A percentile compares a stretch with the other conserved stretches of the same genome.
Evolutionary conservation across 1,140 invertebrate genomes (phyloP).

Genomic region (Ladona fulva): DNA sequence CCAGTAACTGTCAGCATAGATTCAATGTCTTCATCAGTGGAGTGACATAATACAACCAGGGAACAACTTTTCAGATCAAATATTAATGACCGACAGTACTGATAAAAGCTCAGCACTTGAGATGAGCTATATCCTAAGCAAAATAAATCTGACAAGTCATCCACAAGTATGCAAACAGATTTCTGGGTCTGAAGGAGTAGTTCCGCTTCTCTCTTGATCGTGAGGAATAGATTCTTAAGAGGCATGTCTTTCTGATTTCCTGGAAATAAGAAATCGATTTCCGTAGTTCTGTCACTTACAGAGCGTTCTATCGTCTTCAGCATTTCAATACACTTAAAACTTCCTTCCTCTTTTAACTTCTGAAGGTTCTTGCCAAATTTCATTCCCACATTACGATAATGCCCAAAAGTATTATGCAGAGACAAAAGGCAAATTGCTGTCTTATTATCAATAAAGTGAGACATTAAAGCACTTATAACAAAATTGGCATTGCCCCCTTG

Average conservation of each 20-base stretch:
- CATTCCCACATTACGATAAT: slow-evolving; percentile 62
- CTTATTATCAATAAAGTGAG: background rate
- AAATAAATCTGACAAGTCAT: slow-evolving; percentile 58
- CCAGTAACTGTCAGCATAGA: slow-evolving; percentile 39
- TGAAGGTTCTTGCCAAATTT: slow-evolving; percentile 60
- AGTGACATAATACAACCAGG: slow-evolving; percentile 15
- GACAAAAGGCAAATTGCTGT: slow-evolving; percentile 46
- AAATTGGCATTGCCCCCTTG: slow-evolving; percentile 60
- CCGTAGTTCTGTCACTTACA: slow-evolving; percentile 32
- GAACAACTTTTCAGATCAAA: background rate
- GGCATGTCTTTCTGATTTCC: slow-evolving; percentile 27
- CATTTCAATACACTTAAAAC: slow-evolving; percentile 45
- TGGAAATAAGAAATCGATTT: slow-evolving; percentile 25
- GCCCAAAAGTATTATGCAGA: slow-evolving; percentile 56
- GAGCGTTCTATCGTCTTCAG: slow-evolving; percentile 40
- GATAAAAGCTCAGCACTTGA: slow-evolving; percentile 45
- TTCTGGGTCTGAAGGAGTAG: slow-evolving; percentile 28
- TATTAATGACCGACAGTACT: slow-evolving; percentile 29
- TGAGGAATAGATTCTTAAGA: slow-evolving; percentile 18
- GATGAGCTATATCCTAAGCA: slow-evolving; percentile 46
- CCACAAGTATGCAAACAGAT: slow-evolving; percentile 48
- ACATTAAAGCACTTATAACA: slow-evolving; percentile 33
- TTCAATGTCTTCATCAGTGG: slow-evolving; percentile 13
- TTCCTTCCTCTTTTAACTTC: slow-evolving; percentile 42
- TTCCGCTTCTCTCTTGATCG: slow-evolving; percentile 20